Percentiles rank a stretch among this genome's conserved stretches.
These are phyloP conservation scores for Reticulitermes lucifugus DNA, from an alignment of 2,888 invertebrate genomes.

Conservation along the genomic window DNA sequence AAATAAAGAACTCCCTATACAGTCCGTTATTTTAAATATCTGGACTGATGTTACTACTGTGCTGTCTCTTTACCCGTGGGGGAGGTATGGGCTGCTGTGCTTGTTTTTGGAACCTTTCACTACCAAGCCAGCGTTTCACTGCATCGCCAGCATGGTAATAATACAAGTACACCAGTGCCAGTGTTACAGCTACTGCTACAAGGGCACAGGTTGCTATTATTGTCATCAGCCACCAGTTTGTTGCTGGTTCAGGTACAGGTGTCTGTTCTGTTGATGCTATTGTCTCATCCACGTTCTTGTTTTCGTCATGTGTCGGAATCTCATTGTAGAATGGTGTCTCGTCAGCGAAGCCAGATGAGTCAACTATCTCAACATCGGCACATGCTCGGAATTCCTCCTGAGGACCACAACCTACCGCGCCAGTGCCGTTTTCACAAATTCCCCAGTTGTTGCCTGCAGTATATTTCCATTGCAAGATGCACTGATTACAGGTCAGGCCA, in stretches of 20 bases:
- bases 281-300: conserved; percentile 60
- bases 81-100: conserved; percentile 19
- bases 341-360: conserved; percentile 62
- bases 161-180: conserved; percentile 79
- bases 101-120: conserved; percentile 34
- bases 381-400: conserved; percentile 91
- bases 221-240: conserved; percentile 58
- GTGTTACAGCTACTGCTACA: conserved; percentile 72
- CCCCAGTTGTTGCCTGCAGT: conserved; percentile 89
- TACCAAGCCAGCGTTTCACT: conserved; percentile 59
- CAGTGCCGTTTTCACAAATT: conserved; percentile 61
- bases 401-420: conserved; percentile 87
- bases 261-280: conserved; percentile 57
- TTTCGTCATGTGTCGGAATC: conserved; percentile 61
- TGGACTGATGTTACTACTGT: conserved; percentile 1
- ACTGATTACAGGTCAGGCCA: conserved; percentile 80
- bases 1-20: too few species aligned
- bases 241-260: conserved; percentile 47
- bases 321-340: conserved; percentile 61
- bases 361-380: conserved; percentile 81
- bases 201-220: conserved; percentile 75
- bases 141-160: conserved; percentile 79
- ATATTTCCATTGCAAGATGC: conserved; percentile 91
- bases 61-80: not conserved
- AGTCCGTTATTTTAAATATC: not conserved